These are phyloP conservation scores for Callaeas wilsoni DNA, from an alignment of 2,113 vertebrate species.

Conservation along the genomic window DNA sequence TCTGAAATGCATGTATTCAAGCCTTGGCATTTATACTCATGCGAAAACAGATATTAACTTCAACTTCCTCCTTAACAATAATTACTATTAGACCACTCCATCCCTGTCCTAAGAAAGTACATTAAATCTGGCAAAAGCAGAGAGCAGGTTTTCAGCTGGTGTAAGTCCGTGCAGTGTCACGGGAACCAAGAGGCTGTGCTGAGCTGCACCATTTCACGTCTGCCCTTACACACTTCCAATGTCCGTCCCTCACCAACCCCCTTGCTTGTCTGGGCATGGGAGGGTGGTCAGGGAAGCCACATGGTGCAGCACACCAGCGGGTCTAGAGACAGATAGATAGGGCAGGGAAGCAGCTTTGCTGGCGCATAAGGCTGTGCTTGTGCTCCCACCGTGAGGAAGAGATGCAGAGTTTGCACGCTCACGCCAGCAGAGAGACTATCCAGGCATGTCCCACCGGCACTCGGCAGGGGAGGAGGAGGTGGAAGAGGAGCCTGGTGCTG, in stretches of 20 bases:
- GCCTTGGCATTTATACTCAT: not conserved
- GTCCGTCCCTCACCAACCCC: accelerated
- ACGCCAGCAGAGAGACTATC: not conserved
- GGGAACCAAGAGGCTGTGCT: not conserved
- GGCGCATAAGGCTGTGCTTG: accelerated
- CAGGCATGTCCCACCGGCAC: accelerated
- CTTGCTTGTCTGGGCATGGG: accelerated
- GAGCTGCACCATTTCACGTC: accelerated
- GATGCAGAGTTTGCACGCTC: accelerated
- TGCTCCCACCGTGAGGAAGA: accelerated
- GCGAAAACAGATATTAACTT: not conserved
- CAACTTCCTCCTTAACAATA: not conserved
- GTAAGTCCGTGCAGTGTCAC: accelerated
- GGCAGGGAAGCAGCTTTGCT: not conserved
- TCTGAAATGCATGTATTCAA: not conserved
- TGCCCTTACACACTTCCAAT: accelerated
- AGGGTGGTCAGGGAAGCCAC: not conserved
- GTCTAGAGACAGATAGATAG: accelerated
- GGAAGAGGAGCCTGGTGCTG: not conserved
- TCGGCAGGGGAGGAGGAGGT: not conserved
- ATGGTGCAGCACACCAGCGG: accelerated
- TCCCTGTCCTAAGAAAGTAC: not conserved
- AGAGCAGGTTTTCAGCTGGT: not conserved
- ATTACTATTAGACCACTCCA: not conserved
- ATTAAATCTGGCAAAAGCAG: not conserved